phyloP scores from a whole-genome alignment of 2,797 vertebrate genomes.

The Rhinella marina region DNA sequence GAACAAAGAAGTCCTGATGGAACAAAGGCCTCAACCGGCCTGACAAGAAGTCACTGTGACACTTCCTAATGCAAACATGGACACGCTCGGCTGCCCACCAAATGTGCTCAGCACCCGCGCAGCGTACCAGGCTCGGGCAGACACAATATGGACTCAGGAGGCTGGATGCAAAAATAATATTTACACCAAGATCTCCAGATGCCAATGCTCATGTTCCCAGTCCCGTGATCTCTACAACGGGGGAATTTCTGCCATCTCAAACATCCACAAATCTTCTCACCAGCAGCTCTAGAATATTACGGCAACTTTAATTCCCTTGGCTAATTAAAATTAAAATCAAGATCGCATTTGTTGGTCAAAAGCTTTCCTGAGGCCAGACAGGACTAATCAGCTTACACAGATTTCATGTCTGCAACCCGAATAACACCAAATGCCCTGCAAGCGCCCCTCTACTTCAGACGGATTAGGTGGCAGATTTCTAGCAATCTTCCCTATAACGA shows the following conservation, averaged over 20 bases:
- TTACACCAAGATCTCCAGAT: background rate
- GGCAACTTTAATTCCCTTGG: conserved; percentile 4
- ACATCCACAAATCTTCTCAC: background rate
- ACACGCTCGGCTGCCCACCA: conserved; percentile 46
- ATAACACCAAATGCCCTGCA: conserved; percentile 19
- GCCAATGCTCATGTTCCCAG: background rate
- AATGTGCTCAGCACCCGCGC: conserved; percentile 2
- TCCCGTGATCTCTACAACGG: background rate
- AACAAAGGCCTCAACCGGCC: conserved; percentile 47
- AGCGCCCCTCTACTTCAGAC: background rate
- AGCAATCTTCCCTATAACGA: background rate
- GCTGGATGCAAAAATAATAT: background rate
- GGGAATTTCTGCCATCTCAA: background rate
- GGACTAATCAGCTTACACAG: conserved; percentile 50
- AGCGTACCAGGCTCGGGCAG: conserved; percentile 24
- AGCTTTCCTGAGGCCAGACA: conserved; percentile 50
- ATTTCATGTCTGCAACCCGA: conserved; percentile 45
- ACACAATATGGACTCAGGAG: conserved; percentile 15
- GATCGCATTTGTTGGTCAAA: conserved; percentile 44
- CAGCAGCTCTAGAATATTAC: background rate
- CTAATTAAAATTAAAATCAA: conserved; percentile 59
- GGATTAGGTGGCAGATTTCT: background rate
- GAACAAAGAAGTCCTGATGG: conserved; percentile 36
- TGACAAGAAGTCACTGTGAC: conserved; percentile 52
- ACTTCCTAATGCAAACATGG: conserved; percentile 49